Percentiles rank a stretch among this genome's conserved stretches.
These are phyloP conservation scores for Yasuhikotakia modesta DNA, from an alignment of 2,797 vertebrate species.

Conservation along the genomic window DNA sequence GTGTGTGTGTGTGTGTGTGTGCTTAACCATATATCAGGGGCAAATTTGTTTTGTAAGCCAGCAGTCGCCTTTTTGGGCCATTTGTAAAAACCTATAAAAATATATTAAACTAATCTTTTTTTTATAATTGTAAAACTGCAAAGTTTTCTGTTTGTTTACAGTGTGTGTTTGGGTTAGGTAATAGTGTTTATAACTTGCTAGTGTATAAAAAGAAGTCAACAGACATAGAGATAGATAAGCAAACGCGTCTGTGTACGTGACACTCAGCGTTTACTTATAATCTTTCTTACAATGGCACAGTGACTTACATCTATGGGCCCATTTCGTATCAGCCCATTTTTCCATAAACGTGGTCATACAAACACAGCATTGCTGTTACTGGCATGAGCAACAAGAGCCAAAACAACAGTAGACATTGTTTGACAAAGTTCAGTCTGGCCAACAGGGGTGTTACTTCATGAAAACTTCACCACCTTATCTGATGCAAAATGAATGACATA, in stretches of 20 bases:
- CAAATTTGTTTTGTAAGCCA: too few relatives aligned
- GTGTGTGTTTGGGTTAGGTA: too few relatives aligned
- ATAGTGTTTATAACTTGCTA: too few relatives aligned
- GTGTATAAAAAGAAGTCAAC: too few relatives aligned
- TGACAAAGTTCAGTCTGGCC: conserved; percentile 31
- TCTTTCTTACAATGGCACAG: conserved; percentile 41
- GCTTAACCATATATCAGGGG: too few relatives aligned
- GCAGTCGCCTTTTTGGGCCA: too few relatives aligned
- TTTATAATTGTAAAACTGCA: too few relatives aligned
- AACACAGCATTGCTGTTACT: conserved; percentile 1
- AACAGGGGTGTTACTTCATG: neutral
- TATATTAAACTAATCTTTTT: too few relatives aligned
- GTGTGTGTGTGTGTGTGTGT: neutral
- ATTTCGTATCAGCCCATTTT: neutral
- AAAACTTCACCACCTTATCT: conserved; percentile 42
- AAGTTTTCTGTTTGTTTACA: too few relatives aligned
- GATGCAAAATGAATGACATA: conserved; percentile 54
- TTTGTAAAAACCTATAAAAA: too few relatives aligned
- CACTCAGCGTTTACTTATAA: conserved; percentile 44
- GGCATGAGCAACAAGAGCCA: conserved; percentile 5
- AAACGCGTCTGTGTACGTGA: conserved; percentile 9
- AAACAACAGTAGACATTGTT: neutral
- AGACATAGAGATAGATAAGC: too few relatives aligned
- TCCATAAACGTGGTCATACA: conserved; percentile 1
- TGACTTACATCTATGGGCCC: conserved; percentile 2